Percentiles rank a stretch among this genome's conserved stretches.
phyloP scores from a whole-genome alignment of 2,888 invertebrate genomes.

The Parascotia fuliginaria region DNA sequence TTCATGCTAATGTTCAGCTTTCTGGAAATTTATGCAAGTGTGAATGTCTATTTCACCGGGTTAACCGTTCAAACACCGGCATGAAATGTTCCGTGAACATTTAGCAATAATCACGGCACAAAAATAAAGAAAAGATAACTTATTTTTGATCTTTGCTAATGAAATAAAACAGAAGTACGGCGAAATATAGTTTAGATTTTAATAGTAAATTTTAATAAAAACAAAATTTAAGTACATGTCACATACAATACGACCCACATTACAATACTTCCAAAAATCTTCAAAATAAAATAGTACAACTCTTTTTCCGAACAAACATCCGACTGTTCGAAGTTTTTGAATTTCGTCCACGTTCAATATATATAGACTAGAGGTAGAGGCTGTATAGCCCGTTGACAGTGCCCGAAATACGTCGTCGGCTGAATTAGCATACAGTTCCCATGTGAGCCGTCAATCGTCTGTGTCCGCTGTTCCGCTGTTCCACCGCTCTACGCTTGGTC shows the following conservation, averaged over 20 bases:
- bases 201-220: constrained; percentile 13
- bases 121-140: too few relatives aligned
- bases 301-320: constrained; percentile 36
- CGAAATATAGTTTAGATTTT: constrained; percentile 4
- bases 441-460: constrained; percentile 65
- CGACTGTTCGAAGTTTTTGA: constrained; percentile 42
- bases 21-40: too few relatives aligned
- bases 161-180: neutral
- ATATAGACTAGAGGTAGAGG: constrained; percentile 27
- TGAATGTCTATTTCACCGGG: too few relatives aligned
- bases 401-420: constrained; percentile 57
- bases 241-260: constrained; percentile 14
- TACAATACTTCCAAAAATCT: constrained; percentile 16
- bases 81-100: too few relatives aligned
- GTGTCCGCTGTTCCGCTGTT: constrained; percentile 44
- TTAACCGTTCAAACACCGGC: too few relatives aligned
- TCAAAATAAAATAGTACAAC: constrained; percentile 26
- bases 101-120: too few relatives aligned
- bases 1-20: too few relatives aligned
- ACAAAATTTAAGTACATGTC: constrained; percentile 14
- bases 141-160: too few relatives aligned
- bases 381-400: constrained; percentile 54
- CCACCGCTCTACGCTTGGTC: constrained; percentile 47
- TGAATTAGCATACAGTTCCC: constrained; percentile 74
- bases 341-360: constrained; percentile 37